Percentiles rank a stretch among this genome's conserved stretches.
Conservation (phyloP, 2,113 vertebrate species). For the Sorex fumeus region DNA sequence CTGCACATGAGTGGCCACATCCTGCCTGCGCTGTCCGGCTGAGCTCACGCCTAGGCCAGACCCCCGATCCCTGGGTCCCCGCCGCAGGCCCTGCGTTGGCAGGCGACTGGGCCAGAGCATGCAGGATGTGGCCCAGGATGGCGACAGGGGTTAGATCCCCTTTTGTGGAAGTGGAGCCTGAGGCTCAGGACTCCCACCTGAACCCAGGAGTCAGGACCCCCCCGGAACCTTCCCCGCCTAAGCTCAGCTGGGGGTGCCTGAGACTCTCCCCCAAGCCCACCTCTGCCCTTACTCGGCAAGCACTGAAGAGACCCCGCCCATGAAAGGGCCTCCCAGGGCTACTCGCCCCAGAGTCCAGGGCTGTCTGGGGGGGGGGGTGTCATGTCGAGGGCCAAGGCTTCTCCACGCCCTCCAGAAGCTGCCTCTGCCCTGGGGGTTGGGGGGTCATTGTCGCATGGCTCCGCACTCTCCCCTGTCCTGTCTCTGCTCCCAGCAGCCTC, state of each 20-base stretch:
- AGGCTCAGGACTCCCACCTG: not conserved
- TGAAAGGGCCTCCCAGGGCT: too few species aligned
- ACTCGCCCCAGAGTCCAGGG: too few species aligned
- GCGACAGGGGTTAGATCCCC: not conserved
- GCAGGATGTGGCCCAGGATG: not conserved
- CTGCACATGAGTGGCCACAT: too few species aligned
- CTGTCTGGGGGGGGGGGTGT: not conserved
- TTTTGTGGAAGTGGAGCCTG: not conserved
- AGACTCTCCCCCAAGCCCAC: not conserved
- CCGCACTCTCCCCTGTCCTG: not conserved
- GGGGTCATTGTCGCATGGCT: not conserved
- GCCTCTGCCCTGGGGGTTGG: not conserved
- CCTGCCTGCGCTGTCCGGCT: too few species aligned
- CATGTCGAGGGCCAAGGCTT: not conserved
- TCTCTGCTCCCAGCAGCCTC: not conserved
- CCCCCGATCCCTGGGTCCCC: not conserved
- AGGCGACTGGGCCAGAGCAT: not conserved
- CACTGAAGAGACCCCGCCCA: not conserved
- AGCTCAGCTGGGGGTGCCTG: not conserved
- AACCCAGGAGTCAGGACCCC: not conserved
- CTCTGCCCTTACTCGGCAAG: not conserved
- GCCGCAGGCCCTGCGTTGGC: not conserved
- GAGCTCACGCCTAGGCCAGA: too few species aligned
- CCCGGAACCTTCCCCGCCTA: not conserved
- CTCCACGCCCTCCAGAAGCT: not conserved